phyloP scores from a whole-genome alignment of 2,888 invertebrate genomes.

The Dusona sp. region DNA sequence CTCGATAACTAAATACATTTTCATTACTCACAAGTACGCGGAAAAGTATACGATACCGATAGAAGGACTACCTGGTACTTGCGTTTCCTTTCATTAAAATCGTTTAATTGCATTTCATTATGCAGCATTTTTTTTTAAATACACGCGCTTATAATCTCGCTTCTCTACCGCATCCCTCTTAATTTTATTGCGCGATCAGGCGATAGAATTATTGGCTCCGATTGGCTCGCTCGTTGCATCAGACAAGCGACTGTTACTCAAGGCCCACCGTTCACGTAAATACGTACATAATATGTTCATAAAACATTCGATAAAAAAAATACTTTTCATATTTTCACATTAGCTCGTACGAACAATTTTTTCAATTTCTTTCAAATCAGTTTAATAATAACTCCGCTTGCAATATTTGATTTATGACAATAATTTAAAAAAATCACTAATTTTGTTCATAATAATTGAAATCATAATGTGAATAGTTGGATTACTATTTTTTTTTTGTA shows the following conservation, averaged over 20 bases:
- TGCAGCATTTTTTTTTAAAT: slow-evolving; percentile 55
- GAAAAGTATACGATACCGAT: neutral
- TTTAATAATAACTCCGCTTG: no score
- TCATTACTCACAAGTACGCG: neutral
- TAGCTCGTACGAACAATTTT: neutral
- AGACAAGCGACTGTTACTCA: slow-evolving; percentile 77
- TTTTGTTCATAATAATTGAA: neutral
- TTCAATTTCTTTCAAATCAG: neutral
- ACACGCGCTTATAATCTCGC: slow-evolving; percentile 23
- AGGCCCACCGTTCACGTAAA: slow-evolving; percentile 71
- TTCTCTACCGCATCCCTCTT: slow-evolving; percentile 73
- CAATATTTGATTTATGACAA: neutral
- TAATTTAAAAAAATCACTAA: neutral
- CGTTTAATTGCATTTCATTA: slow-evolving; percentile 34
- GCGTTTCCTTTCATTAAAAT: slow-evolving; percentile 40
- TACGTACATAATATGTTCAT: neutral
- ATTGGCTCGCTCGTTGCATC: slow-evolving; percentile 78
- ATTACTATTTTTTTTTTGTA: neutral
- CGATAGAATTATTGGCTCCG: slow-evolving; percentile 80
- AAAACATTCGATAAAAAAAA: neutral
- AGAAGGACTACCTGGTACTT: slow-evolving; percentile 12
- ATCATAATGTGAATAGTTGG: neutral
- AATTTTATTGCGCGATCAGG: slow-evolving; percentile 77
- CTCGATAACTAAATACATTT: neutral
- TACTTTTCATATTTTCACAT: slow-evolving; percentile 1